A percentile compares a stretch with the other conserved stretches of the same genome.
phyloP scores from a whole-genome alignment of 2,888 invertebrate species.

The Nephrotoma guestfalica region DNA sequence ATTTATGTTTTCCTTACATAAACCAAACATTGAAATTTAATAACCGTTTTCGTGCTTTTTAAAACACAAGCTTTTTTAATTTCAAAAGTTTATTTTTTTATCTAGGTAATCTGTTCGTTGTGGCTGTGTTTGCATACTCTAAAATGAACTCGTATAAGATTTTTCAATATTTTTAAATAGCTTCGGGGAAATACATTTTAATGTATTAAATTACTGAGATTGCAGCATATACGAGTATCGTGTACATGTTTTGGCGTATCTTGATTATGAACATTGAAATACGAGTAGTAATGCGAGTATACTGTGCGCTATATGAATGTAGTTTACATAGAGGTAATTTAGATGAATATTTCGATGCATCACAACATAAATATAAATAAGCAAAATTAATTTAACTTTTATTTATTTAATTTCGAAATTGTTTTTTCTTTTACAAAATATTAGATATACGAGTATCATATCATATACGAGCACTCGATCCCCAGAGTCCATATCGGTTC shows the following conservation, averaged over 20 bases:
- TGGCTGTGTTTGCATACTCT: not conserved
- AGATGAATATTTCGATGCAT: too few relatives aligned
- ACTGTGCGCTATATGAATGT: too few relatives aligned
- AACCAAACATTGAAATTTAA: not conserved
- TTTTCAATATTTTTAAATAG: not conserved
- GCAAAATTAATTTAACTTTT: too few relatives aligned
- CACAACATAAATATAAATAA: too few relatives aligned
- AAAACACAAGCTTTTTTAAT: not conserved
- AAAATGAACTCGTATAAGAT: not conserved
- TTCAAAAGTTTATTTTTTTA: not conserved
- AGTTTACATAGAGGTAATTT: too few relatives aligned
- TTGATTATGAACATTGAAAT: not conserved
- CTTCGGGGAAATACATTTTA: not conserved
- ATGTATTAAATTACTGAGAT: not conserved
- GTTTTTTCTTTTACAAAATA: too few relatives aligned
- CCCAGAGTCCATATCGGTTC: too few relatives aligned
- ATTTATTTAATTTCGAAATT: too few relatives aligned
- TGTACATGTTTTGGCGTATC: not conserved
- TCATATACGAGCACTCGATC: too few relatives aligned
- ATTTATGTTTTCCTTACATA: too few relatives aligned
- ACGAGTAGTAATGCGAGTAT: not conserved
- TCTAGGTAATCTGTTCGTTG: not conserved
- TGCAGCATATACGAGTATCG: not conserved
- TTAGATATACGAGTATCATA: too few relatives aligned
- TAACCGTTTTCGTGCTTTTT: not conserved